Evolutionary conservation across 2,888 invertebrate species (phyloP), one percentile per base, ranked within the genome.

Genomic region (Agrochola litura): DNA sequence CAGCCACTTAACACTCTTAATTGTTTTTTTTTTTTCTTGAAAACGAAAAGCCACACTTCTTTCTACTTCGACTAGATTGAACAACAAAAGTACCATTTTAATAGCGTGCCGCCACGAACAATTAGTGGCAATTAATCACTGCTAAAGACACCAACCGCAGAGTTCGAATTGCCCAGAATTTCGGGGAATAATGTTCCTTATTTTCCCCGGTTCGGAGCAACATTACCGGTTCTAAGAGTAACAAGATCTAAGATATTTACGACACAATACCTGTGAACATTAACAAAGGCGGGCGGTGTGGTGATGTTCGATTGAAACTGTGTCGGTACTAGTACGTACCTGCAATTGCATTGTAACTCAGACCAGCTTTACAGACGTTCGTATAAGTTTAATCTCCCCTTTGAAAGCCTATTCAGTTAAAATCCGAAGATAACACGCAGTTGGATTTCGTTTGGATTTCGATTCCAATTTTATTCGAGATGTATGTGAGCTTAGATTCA

Each of bases 391-490:
- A 81, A 88, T 83, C 81, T 78, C 68, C 78, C 85, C 81, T 84
- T 89, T 85, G 83, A 80, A 84, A 75, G 78, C 76, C 83, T 87
- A 96, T 88, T 89, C 79, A 79, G 77, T 70, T 83, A 83, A 79
- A 77, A 79, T 75, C 65, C 54, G 61, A 77, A 70, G 85, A 86
- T 79, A 83, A 83, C 79, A 64, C 43, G 14, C 41, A 74, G 67
- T 86, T 64, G 68, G 69, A 74, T 69, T 63, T 73, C 64, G 65
- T 73, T 77, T 58, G 43, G 60, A 72, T 66, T 79, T 79, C 56
- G 43, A 46, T 73, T 88, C 46, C 80, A 71, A 83, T 84, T 71
- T 79, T 46, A 61, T 66, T 66, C 1, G 22, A 56, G 41, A 10
- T 16, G 46, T 22, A 46, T 41, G 25, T 79, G n/a, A 58, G 74